These are phyloP conservation scores for Ptychadena robeensis DNA, from an alignment of 2,797 vertebrate species.

Conservation along the genomic window DNA sequence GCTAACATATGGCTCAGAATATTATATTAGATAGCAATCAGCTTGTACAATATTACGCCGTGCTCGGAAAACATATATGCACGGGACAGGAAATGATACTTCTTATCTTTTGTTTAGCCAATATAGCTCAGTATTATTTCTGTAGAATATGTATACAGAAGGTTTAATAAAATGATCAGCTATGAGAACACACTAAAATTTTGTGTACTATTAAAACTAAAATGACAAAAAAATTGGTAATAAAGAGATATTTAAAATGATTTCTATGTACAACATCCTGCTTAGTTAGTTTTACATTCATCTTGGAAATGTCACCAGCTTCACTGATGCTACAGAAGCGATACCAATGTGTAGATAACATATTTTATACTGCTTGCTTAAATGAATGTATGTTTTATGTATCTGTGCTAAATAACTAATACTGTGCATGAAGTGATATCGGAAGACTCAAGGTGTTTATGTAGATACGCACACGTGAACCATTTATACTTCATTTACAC, in stretches of 20 bases:
- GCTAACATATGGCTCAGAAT: conserved; percentile 21
- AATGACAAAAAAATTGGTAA: conserved; percentile 80
- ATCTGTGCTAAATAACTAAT: not conserved
- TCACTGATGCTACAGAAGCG: conserved; percentile 35
- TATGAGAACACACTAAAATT: conserved; percentile 76
- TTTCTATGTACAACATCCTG: conserved; percentile 69
- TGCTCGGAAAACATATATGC: conserved; percentile 65
- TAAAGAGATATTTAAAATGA: conserved; percentile 77
- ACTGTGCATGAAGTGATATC: not conserved
- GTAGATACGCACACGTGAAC: too few relatives aligned
- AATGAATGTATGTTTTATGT: conserved; percentile 27
- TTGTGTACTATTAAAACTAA: conserved; percentile 78
- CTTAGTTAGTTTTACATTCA: conserved; percentile 57
- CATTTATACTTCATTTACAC: too few relatives aligned
- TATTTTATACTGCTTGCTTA: conserved; percentile 30
- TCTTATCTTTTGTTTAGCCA: conserved; percentile 78
- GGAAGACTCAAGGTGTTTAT: too few relatives aligned
- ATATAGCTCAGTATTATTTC: conserved; percentile 79
- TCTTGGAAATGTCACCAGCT: conserved; percentile 48
- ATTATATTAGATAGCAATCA: conserved; percentile 36
- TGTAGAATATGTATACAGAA: conserved; percentile 71
- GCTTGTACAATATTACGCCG: conserved; percentile 61
- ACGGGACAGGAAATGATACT: conserved; percentile 82
- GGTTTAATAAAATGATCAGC: conserved; percentile 79
- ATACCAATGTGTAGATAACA: conserved; percentile 57